Base-by-base conservation (phyloP, 2,113 vertebrate species). In the Anser brachyrhynchus region DNA sequence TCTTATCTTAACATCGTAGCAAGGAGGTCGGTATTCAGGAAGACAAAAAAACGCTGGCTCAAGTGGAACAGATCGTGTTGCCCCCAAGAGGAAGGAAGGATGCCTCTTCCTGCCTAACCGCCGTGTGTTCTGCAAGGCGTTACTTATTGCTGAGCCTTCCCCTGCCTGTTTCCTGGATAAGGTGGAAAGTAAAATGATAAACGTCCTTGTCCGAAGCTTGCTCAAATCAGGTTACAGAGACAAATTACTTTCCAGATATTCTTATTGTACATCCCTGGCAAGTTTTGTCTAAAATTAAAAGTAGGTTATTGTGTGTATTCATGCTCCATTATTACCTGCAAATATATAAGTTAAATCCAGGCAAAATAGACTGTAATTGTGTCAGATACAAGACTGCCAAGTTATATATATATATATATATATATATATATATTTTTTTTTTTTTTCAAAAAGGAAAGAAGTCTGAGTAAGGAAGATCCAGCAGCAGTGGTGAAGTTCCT, bases 81-180 rank as follows among this genome's bases (percentile, higher is more conserved):
- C 73, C 69, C 91, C 73, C 71, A 96, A 95, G 93, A 90, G 95
- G 95, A 96, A 96, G 95, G 95, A 97, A 97, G 93, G 96, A 97
- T 97, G 95, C 73, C 92, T 95, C 87, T 97, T 97, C 96, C 95
- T 97, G 94, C 52, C 86, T 66, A 97, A 96, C 92, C 1, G 73
- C 88, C 70, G 29, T 0, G 0, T 22, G 92, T 49, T 92, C 85
- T 92, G 64, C 67, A 71, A 86, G 88, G 92, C 83, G 5, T 81
- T 96, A 78, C 94, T 96, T 79, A 77, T 22, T 93, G 85, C 94
- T 78, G 61, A 75, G 92, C 85, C 80, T 84, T 86, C 88, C 95
- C 69, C 93, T 89, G 79, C 76, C 90, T 96, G 95, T 95, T 97
- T 97, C 96, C 95, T 95, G 95, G 84, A 95, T 90, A 91, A 95